Conservation (phyloP, 1,140 invertebrate genomes). For the Bilobella aurantiaca region DNA sequence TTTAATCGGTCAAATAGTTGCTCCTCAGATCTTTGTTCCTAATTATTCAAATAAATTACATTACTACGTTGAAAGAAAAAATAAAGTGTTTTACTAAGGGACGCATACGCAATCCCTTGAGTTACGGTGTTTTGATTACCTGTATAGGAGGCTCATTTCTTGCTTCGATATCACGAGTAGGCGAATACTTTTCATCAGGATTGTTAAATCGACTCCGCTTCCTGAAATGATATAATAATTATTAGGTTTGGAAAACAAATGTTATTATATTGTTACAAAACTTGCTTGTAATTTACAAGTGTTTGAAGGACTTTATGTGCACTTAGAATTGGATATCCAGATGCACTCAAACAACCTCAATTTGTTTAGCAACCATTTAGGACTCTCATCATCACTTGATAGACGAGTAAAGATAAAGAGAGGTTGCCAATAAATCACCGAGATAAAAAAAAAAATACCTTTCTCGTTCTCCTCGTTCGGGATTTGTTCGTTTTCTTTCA, state of each 20-base stretch:
- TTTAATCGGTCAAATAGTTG: conserved; percentile 29
- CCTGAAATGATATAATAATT: conserved; percentile 6
- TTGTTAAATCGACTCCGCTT: conserved; percentile 31
- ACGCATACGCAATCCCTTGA: too few relatives aligned
- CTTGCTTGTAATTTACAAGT: background rate
- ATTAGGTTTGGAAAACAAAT: background rate
- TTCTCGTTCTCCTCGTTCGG: conserved; percentile 14
- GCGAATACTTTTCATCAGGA: conserved; percentile 21
- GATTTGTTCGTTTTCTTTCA: conserved; percentile 5
- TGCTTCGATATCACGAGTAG: conserved; percentile 8
- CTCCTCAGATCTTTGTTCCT: conserved; percentile 13
- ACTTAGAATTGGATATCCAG: background rate
- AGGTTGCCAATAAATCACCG: too few relatives aligned
- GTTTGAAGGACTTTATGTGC: background rate
- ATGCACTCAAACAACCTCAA: conserved; percentile 8
- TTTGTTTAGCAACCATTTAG: background rate
- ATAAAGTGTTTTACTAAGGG: too few relatives aligned
- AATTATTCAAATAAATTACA: background rate
- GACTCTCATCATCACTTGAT: background rate
- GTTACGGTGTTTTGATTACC: too few relatives aligned
- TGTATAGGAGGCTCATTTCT: background rate
- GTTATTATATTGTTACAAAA: background rate
- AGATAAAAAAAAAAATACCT: background rate
- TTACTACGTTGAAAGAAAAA: background rate
- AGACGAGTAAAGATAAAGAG: background rate